Conservation (phyloP, 2,113 vertebrate species). For the Recurvirostra avosetta region DNA sequence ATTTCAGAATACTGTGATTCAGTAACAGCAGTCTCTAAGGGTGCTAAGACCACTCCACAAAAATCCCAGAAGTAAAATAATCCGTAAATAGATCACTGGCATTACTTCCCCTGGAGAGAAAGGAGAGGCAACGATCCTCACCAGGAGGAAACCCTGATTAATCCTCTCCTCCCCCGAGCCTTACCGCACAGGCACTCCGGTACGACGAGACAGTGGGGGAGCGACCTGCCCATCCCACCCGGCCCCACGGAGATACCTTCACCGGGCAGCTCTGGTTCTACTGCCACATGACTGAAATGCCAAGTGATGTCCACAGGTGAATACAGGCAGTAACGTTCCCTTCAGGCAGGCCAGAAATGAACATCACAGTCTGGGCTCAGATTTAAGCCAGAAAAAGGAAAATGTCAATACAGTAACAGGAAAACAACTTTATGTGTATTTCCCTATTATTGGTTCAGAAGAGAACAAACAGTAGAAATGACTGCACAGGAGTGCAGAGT, state of each 20-base stretch:
- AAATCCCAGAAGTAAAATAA: background rate
- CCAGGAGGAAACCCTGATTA: background rate
- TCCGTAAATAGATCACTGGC: background rate
- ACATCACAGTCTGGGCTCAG: background rate
- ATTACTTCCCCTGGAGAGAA: background rate
- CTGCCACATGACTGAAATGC: background rate
- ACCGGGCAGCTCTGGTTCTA: background rate
- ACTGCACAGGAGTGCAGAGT: background rate
- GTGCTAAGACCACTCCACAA: background rate
- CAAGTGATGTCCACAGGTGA: background rate
- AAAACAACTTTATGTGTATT: background rate
- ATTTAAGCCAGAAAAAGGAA: background rate
- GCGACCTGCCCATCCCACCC: background rate
- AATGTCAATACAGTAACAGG: background rate
- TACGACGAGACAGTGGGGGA: fast-evolving
- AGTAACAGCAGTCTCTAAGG: background rate
- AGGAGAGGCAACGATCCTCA: background rate
- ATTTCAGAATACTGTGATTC: background rate
- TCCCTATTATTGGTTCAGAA: background rate
- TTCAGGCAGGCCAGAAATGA: background rate
- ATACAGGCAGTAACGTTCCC: background rate
- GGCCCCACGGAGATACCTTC: background rate
- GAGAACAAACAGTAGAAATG: background rate
- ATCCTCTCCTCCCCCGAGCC: background rate
- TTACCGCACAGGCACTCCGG: fast-evolving